Evolutionary conservation across 2,888 invertebrate genomes (phyloP).

Genomic region (Philhelius pedissequus): DNA sequence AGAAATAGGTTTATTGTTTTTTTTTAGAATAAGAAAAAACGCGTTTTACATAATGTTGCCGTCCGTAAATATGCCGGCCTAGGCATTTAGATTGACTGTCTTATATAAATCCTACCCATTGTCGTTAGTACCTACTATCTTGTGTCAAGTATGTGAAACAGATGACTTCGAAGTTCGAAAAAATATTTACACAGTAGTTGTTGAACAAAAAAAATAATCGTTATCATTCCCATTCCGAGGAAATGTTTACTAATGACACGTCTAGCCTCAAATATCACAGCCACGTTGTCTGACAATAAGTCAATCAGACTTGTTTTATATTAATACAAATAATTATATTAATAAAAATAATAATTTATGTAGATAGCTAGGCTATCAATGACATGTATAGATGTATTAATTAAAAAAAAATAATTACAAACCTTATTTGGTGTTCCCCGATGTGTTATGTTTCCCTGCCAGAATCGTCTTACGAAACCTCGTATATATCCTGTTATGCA

Average conservation of each 20-base stretch:
- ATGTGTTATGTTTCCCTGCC: conserved; percentile 94
- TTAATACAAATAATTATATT: background rate
- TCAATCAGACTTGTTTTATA: background rate
- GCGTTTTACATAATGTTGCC: no score
- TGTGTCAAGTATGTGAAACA: background rate
- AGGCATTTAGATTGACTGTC: background rate
- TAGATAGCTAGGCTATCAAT: no score
- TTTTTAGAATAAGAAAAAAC: no score
- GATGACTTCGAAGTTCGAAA: background rate
- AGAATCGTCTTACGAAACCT: conserved; percentile 92
- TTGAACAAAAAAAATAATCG: background rate
- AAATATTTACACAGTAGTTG: background rate
- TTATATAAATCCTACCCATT: background rate
- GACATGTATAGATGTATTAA: no score
- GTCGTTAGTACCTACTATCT: background rate
- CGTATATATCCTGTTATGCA: conserved; percentile 87
- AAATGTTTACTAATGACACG: background rate
- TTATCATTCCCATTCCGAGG: background rate
- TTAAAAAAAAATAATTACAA: no score
- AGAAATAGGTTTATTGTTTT: no score
- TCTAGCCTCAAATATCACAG: background rate
- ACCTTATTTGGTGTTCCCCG: conserved; percentile 88
- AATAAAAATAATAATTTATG: background rate
- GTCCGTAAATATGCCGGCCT: background rate
- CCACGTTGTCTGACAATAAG: background rate